Evolutionary conservation across 2,888 invertebrate genomes (phyloP), one percentile per base, ranked within the genome.

Genomic region (Eupithecia centaureata): DNA sequence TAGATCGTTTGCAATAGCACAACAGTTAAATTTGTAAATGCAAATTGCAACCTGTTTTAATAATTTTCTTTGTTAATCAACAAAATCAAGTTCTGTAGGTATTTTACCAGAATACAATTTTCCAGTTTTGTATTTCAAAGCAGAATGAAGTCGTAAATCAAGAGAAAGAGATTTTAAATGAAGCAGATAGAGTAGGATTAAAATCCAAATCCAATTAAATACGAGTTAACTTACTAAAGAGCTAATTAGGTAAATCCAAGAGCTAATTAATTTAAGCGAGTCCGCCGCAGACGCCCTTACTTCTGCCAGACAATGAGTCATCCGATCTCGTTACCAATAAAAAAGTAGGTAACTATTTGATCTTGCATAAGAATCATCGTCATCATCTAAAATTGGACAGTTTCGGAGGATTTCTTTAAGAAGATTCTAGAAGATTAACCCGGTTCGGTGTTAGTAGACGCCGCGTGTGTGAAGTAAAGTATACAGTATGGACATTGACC

Each of bases 311-410:
- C 15, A 15, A 27, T 4, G 27, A 27, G 27, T 27, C 1, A 7
- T 27, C 27, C 52, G 15, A 52, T 27, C 52, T 52, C 52, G 27
- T 27, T 52, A 47, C 22, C 52, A 25, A 52, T 52, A 52, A 52
- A 52, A 52, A 25, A 18, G 18, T 42, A 42, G 7, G 38, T 42
- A n/a, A 42, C 42, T 42, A 42, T 18, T 7, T 18, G n/a, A 38
- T n/a, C n/a, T 7, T 1, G 2, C 10, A 15, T 3, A 0, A 35
- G 1, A 15, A 35, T 3, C n/a, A n/a, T 42, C 2, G 18, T 42
- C 1, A 47, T 22, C 42, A 10, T 42, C 8, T 42, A 18, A 42
- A 18, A 18, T 18, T 18, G 5, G 13, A 35, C 1, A n/a, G n/a
- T 38, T 38, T 38, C 7, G n/a, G 35, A 35, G 35, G 35, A 35